Evolutionary conservation across 1,140 invertebrate genomes (phyloP).

Genomic region (Camponotus vicinus): DNA sequence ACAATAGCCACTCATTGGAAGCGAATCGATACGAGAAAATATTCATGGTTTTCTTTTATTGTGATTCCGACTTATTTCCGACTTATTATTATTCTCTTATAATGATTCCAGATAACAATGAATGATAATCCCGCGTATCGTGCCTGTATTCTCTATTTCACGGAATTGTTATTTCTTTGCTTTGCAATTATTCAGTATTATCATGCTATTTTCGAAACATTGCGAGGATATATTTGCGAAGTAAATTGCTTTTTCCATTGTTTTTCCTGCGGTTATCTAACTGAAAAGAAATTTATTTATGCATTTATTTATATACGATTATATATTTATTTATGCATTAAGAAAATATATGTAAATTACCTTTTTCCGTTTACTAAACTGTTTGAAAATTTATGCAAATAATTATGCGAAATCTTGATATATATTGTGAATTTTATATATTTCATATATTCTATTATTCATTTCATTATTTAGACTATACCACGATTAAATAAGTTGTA

Average conservation of each 20-base stretch:
- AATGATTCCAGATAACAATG: background rate
- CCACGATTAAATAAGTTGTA: constrained; percentile 29
- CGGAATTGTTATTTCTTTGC: background rate
- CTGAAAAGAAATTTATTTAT: background rate
- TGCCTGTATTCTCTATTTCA: constrained; percentile 1
- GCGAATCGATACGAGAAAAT: background rate
- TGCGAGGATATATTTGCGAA: background rate
- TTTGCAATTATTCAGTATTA: constrained; percentile 5
- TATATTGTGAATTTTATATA: background rate
- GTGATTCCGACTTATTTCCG: background rate
- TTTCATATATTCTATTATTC: constrained; percentile 13
- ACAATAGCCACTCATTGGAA: background rate
- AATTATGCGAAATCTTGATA: constrained; percentile 1
- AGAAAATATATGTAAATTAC: constrained; percentile 1
- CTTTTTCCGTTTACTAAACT: constrained; percentile 8
- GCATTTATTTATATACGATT: too few relatives aligned
- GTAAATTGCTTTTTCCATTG: background rate
- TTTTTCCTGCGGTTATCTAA: background rate
- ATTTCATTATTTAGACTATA: constrained; percentile 25
- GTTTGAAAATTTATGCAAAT: constrained; percentile 28
- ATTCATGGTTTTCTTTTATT: background rate
- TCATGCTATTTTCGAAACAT: background rate
- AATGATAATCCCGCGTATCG: background rate
- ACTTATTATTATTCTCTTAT: too few relatives aligned
- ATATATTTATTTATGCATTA: background rate